Evolutionary conservation across 2,113 vertebrate genomes (phyloP).

Genomic region (Pollimyrus isidori): DNA sequence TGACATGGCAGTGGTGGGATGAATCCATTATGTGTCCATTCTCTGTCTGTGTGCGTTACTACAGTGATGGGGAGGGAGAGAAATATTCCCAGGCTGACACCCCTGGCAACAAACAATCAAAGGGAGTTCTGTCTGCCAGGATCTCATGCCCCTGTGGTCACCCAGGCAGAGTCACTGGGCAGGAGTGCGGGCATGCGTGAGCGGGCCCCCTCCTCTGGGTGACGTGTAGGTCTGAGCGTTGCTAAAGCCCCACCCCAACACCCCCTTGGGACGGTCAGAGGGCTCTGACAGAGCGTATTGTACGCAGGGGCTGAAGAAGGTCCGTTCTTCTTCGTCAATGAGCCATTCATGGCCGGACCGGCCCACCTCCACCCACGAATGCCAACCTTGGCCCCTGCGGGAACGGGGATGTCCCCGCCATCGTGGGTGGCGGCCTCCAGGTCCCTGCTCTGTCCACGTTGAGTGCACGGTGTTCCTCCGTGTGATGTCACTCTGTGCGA

Average conservation of each 20-base stretch:
- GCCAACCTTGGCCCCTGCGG: slow-evolving; percentile 36
- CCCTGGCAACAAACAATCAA: slow-evolving; percentile 24
- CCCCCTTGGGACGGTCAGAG: slow-evolving; percentile 13
- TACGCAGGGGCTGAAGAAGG: neutral
- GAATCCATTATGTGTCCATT: slow-evolving; percentile 66
- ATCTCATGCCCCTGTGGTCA: slow-evolving; percentile 16
- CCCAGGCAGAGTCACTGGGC: neutral
- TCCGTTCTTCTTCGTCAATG: slow-evolving; percentile 4
- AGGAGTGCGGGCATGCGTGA: slow-evolving; percentile 2
- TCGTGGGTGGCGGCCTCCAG: neutral
- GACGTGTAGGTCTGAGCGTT: neutral
- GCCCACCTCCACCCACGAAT: neutral
- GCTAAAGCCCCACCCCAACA: neutral
- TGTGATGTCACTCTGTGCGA: neutral
- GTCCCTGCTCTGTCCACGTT: neutral
- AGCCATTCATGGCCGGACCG: neutral
- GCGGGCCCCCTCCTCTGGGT: neutral
- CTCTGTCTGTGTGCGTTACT: slow-evolving; percentile 53
- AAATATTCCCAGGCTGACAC: slow-evolving; percentile 50
- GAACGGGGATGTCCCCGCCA: neutral
- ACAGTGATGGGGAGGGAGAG: slow-evolving; percentile 39
- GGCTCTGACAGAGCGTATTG: slow-evolving; percentile 15
- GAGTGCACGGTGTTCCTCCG: neutral
- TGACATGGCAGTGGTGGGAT: slow-evolving; percentile 13
- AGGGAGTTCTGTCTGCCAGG: slow-evolving; percentile 21